Conservation (phyloP, 1,140 invertebrate species). For the Atta texana region DNA sequence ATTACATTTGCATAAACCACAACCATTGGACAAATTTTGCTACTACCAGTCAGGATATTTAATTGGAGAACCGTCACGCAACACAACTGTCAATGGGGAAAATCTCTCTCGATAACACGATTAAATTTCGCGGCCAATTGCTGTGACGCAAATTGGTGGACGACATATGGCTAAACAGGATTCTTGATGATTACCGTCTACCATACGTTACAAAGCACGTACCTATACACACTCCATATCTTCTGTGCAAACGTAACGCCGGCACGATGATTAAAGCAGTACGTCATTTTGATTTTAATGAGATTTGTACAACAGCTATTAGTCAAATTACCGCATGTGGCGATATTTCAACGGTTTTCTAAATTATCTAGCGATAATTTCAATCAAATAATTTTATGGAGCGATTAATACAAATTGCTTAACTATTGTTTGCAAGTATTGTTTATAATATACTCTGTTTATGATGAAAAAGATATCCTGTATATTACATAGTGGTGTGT, state of each 20-base stretch:
- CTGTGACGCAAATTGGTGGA: conserved; percentile 53
- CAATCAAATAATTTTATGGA: conserved; percentile 1
- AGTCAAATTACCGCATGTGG: conserved; percentile 16
- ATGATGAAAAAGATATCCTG: not conserved
- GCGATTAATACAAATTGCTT: not conserved
- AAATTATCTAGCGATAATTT: conserved; percentile 22
- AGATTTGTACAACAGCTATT: conserved; percentile 34
- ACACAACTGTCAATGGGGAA: conserved; percentile 53
- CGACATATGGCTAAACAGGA: conserved; percentile 54
- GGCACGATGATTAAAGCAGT: conserved; percentile 34
- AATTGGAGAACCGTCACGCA: conserved; percentile 61
- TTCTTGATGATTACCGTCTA: conserved; percentile 40
- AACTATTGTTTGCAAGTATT: not conserved
- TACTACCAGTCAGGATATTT: conserved; percentile 62
- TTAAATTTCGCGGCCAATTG: conserved; percentile 67
- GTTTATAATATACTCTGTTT: not conserved
- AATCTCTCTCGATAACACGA: conserved; percentile 55
- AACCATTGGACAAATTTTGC: conserved; percentile 46
- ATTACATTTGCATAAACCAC: conserved; percentile 47
- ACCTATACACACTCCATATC: conserved; percentile 1
- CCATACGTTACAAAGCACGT: conserved; percentile 38
- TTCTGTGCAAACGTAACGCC: conserved; percentile 23
- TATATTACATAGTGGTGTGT: not conserved
- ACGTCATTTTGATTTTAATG: conserved; percentile 36
- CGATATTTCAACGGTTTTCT: conserved; percentile 11